Evolutionary conservation across 2,113 vertebrate species (phyloP).

Genomic region (human (Homo sapiens)): DNA sequence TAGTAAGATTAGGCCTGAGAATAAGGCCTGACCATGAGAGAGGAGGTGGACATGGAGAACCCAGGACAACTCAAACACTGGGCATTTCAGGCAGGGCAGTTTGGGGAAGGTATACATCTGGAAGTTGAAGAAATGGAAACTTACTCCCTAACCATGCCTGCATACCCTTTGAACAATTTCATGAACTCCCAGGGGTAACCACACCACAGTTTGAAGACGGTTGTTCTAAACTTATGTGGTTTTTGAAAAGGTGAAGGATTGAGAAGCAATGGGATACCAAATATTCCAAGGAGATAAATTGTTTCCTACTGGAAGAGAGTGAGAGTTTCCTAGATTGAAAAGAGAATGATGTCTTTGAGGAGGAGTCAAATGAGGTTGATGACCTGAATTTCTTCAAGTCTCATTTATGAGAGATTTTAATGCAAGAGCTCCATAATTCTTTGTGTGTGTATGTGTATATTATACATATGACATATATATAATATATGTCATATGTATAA

Average conservation of each 20-base stretch:
- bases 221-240: not conserved
- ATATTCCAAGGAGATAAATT: not conserved
- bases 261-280: not conserved
- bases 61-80: not conserved
- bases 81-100: not conserved
- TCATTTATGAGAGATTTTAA: not conserved
- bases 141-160: not conserved
- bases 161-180: not conserved
- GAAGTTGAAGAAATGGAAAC: not conserved
- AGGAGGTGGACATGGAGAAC: not conserved
- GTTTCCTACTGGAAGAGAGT: not conserved
- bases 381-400: not conserved
- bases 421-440: not conserved
- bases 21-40: not conserved
- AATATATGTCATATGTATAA: not conserved
- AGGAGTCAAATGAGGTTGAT: not conserved
- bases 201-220: not conserved
- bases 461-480: too few species aligned
- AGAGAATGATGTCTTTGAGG: not conserved
- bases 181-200: not conserved
- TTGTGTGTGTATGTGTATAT: not conserved
- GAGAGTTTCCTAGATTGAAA: not conserved
- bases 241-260: not conserved
- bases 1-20: not conserved
- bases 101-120: not conserved